These are phyloP conservation scores for Threskiornis aethiopicus DNA, from an alignment of 2,797 vertebrate genomes.

Conservation along the genomic window DNA sequence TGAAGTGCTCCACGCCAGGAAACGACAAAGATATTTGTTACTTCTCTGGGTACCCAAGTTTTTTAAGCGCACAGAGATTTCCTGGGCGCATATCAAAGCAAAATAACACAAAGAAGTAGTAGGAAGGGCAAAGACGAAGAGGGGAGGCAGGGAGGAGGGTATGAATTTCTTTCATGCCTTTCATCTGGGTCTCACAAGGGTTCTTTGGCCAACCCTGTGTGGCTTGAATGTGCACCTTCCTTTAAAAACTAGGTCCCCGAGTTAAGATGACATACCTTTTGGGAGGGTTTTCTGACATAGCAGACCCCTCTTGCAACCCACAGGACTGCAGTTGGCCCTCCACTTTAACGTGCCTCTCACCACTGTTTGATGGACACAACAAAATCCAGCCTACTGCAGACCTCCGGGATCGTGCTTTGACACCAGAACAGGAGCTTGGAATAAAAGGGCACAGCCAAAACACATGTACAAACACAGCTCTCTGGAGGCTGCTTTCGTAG, in stretches of 20 bases:
- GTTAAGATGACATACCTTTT: background rate
- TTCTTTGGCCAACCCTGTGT: background rate
- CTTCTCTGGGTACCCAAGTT: background rate
- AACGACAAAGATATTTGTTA: background rate
- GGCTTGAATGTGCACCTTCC: background rate
- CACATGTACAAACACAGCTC: rapidly evolving
- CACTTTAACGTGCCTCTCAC: background rate
- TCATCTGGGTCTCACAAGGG: background rate
- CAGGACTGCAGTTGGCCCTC: rapidly evolving
- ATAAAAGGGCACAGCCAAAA: background rate
- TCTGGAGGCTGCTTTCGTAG: background rate
- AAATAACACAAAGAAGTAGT: background rate
- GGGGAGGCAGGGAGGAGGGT: background rate
- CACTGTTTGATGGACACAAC: rapidly evolving
- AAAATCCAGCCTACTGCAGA: background rate
- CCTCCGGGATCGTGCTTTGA: rapidly evolving
- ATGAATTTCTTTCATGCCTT: background rate
- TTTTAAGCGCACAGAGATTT: background rate
- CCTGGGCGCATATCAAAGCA: background rate
- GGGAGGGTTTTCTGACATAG: background rate
- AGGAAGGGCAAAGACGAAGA: background rate
- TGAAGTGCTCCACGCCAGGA: background rate
- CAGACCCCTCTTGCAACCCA: background rate
- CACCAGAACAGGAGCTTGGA: background rate
- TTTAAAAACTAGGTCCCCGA: background rate